Base-by-base conservation (phyloP, 2,797 vertebrate species). In the Cuniculus paca region DNA sequence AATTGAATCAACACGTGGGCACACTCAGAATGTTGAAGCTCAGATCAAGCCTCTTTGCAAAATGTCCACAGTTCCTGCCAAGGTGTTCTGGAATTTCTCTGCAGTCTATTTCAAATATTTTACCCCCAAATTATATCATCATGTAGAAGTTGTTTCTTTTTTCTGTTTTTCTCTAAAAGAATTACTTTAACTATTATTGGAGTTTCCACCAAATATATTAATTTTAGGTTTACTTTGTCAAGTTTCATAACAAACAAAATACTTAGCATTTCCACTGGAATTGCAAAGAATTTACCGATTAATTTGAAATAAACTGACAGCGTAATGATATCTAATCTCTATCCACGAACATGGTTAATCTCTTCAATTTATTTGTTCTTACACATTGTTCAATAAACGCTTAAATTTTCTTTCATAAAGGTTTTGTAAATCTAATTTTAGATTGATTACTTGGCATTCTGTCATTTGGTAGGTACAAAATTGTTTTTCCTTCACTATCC, bases 251-350 rank as follows among this genome's bases (percentile, higher is more conserved):
- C n/a, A n/a, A n/a, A n/a, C n/a, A 88, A 90, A 36, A 4, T 61
- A 39, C 0, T 9, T 54, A 68, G 82, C 65, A 68, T 60, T 75
- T 94, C 24, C 14, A 79, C 28, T 52, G 17, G 22, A 70, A 58
- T 82, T 94, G 28, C 0, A 36, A 52, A 42, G 2, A 65, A 60
- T 48, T 68, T 83, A 39, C 20, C 48, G 31, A 65, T 92, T 52
- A 84, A 5, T 48, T 50, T 92, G 61, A 95, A 50, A 28, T 63
- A 14, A 94, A 88, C 16, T 77, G 61, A 78, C 45, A 81, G 78
- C 56, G n/a, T 45, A 31, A 83, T n/a, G 34, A 28, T 39, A 72
- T 68, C 7, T 19, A 72, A 12, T 87, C 60, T 83, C 3, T 31
- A 74, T 19, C 9, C 34, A 78, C 22, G 50, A 77, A 56, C 7